Evolutionary conservation across 2,113 vertebrate genomes (phyloP).

Genomic region (Sander lucioperca): DNA sequence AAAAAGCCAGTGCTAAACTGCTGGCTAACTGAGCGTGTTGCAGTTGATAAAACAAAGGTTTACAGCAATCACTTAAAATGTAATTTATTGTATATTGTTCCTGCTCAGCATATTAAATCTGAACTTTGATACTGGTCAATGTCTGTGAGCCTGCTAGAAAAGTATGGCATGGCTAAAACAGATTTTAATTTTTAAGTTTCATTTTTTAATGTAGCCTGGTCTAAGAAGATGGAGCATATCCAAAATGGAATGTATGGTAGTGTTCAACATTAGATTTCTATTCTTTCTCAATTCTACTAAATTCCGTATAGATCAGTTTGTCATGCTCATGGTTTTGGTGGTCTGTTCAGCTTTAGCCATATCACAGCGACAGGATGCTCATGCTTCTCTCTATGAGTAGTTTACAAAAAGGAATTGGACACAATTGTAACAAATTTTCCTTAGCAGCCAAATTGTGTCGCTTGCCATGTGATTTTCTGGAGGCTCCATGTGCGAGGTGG

Average conservation of each 20-base stretch:
- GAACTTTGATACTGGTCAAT: conserved; percentile 27
- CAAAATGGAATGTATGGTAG: neutral
- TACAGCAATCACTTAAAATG: conserved; percentile 61
- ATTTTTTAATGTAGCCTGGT: neutral
- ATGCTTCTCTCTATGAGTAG: neutral
- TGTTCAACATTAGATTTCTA: neutral
- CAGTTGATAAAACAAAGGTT: conserved; percentile 70
- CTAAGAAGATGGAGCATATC: neutral
- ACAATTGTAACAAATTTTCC: neutral
- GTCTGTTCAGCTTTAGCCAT: neutral
- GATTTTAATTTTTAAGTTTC: neutral
- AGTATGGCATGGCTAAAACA: neutral
- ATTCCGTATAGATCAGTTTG: neutral
- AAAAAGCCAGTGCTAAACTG: conserved; percentile 56
- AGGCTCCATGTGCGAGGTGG: conserved; percentile 3
- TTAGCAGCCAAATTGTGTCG: neutral
- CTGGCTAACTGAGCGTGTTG: conserved; percentile 56
- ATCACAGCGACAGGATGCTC: neutral
- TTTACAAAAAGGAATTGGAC: conserved; percentile 12
- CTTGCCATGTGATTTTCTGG: conserved; percentile 1
- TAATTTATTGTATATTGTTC: conserved; percentile 53
- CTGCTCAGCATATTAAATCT: conserved; percentile 33
- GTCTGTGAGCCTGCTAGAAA: neutral
- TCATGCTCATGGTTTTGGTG: neutral
- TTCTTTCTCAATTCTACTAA: neutral